Percentiles rank a stretch among this genome's conserved stretches.
Evolutionary conservation across 2,888 invertebrate species (phyloP).

Genomic region (Julus scandinavius): DNA sequence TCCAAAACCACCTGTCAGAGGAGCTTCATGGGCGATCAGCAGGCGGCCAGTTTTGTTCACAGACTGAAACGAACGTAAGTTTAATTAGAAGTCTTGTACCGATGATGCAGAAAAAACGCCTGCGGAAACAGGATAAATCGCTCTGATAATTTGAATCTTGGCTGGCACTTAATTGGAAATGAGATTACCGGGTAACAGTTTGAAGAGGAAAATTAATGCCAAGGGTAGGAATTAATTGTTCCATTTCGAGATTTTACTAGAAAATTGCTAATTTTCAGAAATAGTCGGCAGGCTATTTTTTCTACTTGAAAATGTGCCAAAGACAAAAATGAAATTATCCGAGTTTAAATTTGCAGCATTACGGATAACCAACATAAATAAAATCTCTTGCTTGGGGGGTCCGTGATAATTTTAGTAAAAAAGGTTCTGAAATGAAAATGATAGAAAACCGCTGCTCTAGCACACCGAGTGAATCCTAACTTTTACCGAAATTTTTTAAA

Average conservation of each 20-base stretch:
- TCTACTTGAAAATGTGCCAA: too few relatives aligned
- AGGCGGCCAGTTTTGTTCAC: conserved; percentile 93
- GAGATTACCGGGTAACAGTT: neutral
- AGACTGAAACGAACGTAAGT: conserved; percentile 73
- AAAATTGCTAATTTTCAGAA: neutral
- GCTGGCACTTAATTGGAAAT: neutral
- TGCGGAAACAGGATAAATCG: neutral
- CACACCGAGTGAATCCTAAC: too few relatives aligned
- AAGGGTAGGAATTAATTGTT: neutral
- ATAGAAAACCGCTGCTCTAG: too few relatives aligned
- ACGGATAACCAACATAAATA: too few relatives aligned
- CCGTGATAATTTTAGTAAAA: too few relatives aligned
- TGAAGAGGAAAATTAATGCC: neutral
- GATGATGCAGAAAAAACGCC: conserved; percentile 3
- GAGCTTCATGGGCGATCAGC: conserved; percentile 95
- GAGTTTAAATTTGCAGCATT: too few relatives aligned
- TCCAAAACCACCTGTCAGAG: conserved; percentile 93
- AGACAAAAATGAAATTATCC: too few relatives aligned
- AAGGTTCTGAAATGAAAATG: too few relatives aligned
- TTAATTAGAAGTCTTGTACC: neutral
- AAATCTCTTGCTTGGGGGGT: too few relatives aligned
- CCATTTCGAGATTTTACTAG: neutral
- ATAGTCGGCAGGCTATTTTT: neutral
- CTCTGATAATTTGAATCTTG: neutral
- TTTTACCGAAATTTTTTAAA: neutral